phyloP scores from a whole-genome alignment of 2,888 invertebrate genomes.

The Glaucopsyche alexis region DNA sequence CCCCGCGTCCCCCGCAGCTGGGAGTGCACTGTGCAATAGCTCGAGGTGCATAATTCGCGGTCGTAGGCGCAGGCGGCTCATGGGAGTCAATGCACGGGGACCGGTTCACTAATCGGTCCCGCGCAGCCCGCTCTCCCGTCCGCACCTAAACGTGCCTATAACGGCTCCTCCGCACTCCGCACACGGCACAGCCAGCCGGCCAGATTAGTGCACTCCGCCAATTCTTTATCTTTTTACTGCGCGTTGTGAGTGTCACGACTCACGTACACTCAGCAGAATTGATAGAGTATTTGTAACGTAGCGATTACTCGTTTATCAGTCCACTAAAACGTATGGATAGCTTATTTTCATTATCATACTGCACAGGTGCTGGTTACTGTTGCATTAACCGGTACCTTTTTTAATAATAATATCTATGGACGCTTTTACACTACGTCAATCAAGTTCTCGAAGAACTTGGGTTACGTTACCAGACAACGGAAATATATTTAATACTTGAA shows the following conservation, averaged over 20 bases:
- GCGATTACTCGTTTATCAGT: background rate
- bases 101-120: slow-evolving; percentile 78
- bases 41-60: slow-evolving; percentile 62
- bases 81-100: slow-evolving; percentile 74
- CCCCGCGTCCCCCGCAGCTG: slow-evolving; percentile 32
- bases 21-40: slow-evolving; percentile 46
- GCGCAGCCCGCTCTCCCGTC: slow-evolving; percentile 70
- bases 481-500: too few species aligned
- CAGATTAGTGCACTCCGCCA: slow-evolving; percentile 32
- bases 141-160: slow-evolving; percentile 68
- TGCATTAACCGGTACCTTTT: too few species aligned
- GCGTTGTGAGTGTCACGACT: background rate
- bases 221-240: slow-evolving; percentile 14
- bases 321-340: background rate
- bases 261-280: background rate
- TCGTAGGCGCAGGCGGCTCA: slow-evolving; percentile 59
- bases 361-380: too few species aligned
- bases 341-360: background rate
- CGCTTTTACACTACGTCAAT: too few species aligned
- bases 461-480: too few species aligned
- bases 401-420: too few species aligned
- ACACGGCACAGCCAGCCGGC: slow-evolving; percentile 38
- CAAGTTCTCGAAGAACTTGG: too few species aligned
- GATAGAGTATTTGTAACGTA: background rate
- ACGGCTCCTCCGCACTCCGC: slow-evolving; percentile 60